Conservation (phyloP, 2,888 invertebrate genomes). For the Elaeidobius kamerunicus region DNA sequence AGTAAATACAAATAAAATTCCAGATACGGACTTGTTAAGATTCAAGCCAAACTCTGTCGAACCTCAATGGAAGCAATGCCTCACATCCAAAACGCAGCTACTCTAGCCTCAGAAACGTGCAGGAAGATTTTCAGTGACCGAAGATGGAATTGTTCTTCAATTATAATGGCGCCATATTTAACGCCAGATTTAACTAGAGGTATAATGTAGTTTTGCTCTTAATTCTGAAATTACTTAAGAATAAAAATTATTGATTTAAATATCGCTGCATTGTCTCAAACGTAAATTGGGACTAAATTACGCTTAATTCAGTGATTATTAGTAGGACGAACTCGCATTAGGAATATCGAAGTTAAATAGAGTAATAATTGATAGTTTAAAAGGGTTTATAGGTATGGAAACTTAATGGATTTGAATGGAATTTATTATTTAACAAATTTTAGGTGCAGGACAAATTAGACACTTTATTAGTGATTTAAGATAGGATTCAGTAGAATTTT, state of each 20-base stretch:
- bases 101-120: conserved; percentile 66
- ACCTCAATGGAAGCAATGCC: conserved; percentile 69
- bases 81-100: conserved; percentile 71
- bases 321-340: not conserved
- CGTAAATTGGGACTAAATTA: too few species aligned
- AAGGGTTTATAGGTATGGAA: too few species aligned
- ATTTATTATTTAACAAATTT: too few species aligned
- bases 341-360: too few species aligned
- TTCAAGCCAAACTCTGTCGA: conserved; percentile 63
- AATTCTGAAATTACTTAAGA: not conserved
- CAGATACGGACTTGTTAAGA: conserved; percentile 54
- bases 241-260: too few species aligned
- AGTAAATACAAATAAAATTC: not conserved
- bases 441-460: too few species aligned
- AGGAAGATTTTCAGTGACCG: conserved; percentile 67
- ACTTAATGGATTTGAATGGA: too few species aligned
- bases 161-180: conserved; percentile 66
- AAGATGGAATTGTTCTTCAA: conserved; percentile 82
- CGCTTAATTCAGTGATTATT: not conserved
- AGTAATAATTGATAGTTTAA: too few species aligned
- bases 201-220: too few species aligned
- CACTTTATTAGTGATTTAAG: too few species aligned
- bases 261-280: too few species aligned
- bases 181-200: conserved; percentile 77
- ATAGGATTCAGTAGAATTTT: too few species aligned